These are phyloP conservation scores for Campodea augens DNA, from an alignment of 1,140 invertebrate species.

Conservation along the genomic window DNA sequence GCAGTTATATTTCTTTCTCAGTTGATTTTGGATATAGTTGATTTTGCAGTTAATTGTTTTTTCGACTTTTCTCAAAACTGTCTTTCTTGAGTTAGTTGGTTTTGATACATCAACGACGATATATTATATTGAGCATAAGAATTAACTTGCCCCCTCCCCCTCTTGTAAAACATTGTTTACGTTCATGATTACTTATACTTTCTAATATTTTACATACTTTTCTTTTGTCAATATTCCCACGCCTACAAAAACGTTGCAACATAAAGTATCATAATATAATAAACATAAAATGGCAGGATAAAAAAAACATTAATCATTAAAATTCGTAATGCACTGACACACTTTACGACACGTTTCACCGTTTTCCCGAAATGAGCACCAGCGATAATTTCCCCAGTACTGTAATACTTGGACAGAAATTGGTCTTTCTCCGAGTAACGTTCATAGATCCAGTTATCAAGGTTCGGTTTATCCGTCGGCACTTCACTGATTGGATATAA, in stretches of 20 bases:
- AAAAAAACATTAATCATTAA: conserved; percentile 16
- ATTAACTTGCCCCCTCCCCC: no score
- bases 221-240: no score
- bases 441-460: conserved; percentile 23
- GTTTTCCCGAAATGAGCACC: background rate
- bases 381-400: conserved; percentile 18
- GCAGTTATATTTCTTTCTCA: no score
- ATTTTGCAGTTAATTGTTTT: no score
- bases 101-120: no score
- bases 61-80: no score
- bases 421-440: conserved; percentile 25
- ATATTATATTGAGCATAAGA: no score
- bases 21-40: no score
- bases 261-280: conserved; percentile 5
- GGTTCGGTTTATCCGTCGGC: conserved; percentile 17
- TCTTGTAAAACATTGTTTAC: no score
- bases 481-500: conserved; percentile 42
- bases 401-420: conserved; percentile 25
- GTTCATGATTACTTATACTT: no score
- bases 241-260: background rate
- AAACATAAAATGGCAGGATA: conserved; percentile 15
- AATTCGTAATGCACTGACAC: conserved; percentile 12
- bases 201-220: no score
- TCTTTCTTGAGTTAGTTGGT: no score
- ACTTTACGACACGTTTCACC: conserved; percentile 5